Evolutionary conservation across 2,113 vertebrate species (phyloP).

Genomic region (Oenanthe melanoleuca): DNA sequence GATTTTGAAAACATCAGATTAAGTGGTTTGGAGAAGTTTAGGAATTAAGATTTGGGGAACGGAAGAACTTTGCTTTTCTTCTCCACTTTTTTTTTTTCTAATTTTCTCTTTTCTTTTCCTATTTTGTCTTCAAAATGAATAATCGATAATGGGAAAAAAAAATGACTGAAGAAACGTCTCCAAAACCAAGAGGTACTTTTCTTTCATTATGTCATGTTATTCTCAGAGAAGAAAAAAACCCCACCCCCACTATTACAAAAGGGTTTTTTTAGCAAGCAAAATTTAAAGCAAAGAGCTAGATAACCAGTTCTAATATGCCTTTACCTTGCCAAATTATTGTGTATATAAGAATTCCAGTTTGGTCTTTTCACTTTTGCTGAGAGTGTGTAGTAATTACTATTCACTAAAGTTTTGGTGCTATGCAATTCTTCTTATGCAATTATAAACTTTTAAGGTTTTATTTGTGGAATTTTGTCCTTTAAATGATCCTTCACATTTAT

Average conservation of each 20-base stretch:
- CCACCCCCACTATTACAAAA: background rate
- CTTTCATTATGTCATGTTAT: background rate
- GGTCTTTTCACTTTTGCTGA: background rate
- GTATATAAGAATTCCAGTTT: background rate
- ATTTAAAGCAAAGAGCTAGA: background rate
- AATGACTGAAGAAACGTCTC: background rate
- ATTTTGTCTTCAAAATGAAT: background rate
- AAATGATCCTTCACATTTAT: background rate
- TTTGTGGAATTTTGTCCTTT: background rate
- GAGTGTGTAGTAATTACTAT: background rate
- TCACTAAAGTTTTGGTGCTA: background rate
- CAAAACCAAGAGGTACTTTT: background rate
- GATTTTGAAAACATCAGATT: background rate
- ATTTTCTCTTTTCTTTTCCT: background rate
- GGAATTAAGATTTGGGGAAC: background rate
- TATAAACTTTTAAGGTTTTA: background rate
- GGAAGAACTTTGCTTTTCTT: background rate
- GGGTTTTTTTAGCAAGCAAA: background rate
- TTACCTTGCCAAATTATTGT: background rate
- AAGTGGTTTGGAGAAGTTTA: background rate
- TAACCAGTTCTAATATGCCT: background rate
- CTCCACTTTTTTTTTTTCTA: background rate
- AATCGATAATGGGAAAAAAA: background rate
- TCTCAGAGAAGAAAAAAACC: background rate
- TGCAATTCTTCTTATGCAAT: background rate